Percentiles rank a stretch among this genome's conserved stretches.
Conservation (phyloP, 2,888 invertebrate species). For the Philereme vetulata region DNA sequence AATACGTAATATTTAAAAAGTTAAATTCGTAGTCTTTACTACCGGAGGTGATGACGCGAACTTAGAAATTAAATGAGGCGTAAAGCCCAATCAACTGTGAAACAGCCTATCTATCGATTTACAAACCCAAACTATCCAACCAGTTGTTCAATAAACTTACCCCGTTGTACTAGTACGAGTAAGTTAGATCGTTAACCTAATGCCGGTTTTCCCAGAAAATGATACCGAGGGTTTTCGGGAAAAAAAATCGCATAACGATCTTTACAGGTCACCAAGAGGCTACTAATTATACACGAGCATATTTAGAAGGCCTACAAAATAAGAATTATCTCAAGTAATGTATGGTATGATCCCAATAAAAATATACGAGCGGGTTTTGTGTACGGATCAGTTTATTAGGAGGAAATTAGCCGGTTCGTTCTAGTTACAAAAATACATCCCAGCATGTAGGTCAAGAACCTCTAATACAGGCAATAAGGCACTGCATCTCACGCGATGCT, state of each 20-base stretch:
- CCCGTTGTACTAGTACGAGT: neutral
- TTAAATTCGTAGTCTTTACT: slow-evolving; percentile 18
- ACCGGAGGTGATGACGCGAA: slow-evolving; percentile 39
- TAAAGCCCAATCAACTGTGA: slow-evolving; percentile 49
- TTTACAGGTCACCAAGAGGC: neutral
- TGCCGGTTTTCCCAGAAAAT: slow-evolving; percentile 26
- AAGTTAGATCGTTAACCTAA: slow-evolving; percentile 16
- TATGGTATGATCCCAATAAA: slow-evolving; percentile 3
- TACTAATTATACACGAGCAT: neutral
- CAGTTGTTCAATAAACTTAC: slow-evolving; percentile 12
- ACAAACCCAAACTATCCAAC: slow-evolving; percentile 36
- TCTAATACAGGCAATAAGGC: slow-evolving; percentile 49
- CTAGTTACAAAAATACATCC: slow-evolving; percentile 52
- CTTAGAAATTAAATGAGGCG: slow-evolving; percentile 45
- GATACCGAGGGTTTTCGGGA: slow-evolving; percentile 1
- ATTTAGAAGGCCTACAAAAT: neutral
- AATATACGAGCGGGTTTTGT: slow-evolving; percentile 17
- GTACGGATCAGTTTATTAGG: slow-evolving; percentile 14
- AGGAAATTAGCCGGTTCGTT: slow-evolving; percentile 40
- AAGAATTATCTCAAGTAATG: neutral
- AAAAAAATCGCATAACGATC: slow-evolving; percentile 1
- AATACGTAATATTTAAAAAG: neutral
- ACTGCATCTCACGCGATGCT: slow-evolving; percentile 52
- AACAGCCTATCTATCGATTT: slow-evolving; percentile 47
- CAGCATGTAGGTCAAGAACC: slow-evolving; percentile 70